Percentiles rank a stretch among this genome's conserved stretches.
phyloP scores from a whole-genome alignment of 2,113 vertebrate genomes.

The Sphyrna mokarran region DNA sequence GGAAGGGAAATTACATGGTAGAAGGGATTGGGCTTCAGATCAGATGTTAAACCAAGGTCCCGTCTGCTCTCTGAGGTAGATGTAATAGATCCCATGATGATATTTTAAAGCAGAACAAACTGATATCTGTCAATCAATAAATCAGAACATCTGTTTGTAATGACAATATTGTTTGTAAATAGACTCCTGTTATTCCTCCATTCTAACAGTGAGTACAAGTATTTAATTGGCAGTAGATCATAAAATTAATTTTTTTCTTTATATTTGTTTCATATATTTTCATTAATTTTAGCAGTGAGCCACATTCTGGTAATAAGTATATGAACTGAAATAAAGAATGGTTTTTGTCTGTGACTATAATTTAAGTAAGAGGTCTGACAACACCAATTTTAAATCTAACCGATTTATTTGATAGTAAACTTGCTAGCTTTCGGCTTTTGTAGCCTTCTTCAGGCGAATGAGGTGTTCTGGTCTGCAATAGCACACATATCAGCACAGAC shows the following conservation, averaged over 20 bases:
- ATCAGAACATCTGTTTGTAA: not conserved
- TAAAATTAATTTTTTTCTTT: not conserved
- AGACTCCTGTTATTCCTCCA: not conserved
- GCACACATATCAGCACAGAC: no score
- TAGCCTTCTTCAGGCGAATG: no score
- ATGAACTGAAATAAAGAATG: not conserved
- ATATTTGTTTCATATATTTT: not conserved
- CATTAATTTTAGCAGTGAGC: not conserved
- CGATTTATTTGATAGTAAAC: no score
- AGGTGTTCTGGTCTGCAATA: no score
- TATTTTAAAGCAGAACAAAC: not conserved
- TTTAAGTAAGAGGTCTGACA: no score
- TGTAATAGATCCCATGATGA: not conserved
- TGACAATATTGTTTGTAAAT: not conserved
- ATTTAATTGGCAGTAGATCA: not conserved
- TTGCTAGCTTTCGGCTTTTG: no score
- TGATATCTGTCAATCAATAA: not conserved
- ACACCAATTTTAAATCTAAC: no score
- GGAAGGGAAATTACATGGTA: no score
- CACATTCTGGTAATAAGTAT: not conserved
- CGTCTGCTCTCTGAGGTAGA: not conserved
- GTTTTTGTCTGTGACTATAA: no score
- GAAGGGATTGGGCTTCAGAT: no score
- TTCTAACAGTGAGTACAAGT: not conserved
- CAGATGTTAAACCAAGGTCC: no score